Evolutionary conservation across 2,888 invertebrate species (phyloP).

Genomic region (Candidula unifasciata): DNA sequence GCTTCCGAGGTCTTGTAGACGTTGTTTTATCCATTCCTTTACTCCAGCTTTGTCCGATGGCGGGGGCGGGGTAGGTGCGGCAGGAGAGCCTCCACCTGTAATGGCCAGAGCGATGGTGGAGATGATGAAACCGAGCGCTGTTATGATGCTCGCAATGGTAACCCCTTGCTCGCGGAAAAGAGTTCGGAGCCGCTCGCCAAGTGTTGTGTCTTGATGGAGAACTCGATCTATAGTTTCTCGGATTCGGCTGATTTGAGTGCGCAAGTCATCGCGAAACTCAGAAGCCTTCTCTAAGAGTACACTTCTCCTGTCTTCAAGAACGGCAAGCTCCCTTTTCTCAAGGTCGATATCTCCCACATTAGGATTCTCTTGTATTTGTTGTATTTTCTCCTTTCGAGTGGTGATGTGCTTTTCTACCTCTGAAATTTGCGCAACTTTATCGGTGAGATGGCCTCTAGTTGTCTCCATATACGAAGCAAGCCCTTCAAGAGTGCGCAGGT

Average conservation of each 20-base stretch:
- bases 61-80: not conserved
- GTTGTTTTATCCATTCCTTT: not conserved
- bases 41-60: not conserved
- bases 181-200: not conserved
- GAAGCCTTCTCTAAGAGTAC: conserved; percentile 2
- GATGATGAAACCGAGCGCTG: no score
- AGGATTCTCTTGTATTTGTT: no score
- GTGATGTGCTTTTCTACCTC: not conserved
- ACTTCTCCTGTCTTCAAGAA: not conserved
- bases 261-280: not conserved
- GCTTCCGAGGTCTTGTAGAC: no score
- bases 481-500: no score
- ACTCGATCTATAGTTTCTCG: not conserved
- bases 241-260: conserved; percentile 9
- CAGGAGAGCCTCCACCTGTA: no score
- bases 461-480: not conserved
- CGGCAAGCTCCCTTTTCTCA: not conserved
- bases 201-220: conserved; percentile 19
- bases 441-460: not conserved
- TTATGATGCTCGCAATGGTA: no score
- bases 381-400: not conserved
- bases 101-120: no score
- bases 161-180: conserved; percentile 3
- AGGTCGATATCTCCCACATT: not conserved
- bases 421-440: not conserved